phyloP scores from a whole-genome alignment of 2,113 vertebrate species.

The Rhombomys opimus region DNA sequence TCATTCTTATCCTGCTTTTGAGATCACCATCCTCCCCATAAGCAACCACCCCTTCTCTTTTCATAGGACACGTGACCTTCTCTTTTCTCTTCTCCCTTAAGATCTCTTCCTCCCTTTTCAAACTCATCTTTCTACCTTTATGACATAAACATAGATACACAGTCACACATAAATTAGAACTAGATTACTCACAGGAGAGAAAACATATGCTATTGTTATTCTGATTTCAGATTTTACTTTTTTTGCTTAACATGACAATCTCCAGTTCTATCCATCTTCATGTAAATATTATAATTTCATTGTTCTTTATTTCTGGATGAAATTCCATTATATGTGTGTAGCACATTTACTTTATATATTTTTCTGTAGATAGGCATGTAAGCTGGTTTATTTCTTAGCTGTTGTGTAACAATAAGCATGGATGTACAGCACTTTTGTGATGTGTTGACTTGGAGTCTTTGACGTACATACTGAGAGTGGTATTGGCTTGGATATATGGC shows the following conservation, averaged over 20 bases:
- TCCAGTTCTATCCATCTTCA: no score
- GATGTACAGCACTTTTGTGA: not conserved
- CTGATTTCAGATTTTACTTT: no score
- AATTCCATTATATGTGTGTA: no score
- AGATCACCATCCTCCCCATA: not conserved
- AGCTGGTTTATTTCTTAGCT: not conserved
- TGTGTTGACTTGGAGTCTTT: not conserved
- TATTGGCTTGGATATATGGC: not conserved
- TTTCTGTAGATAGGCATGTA: not conserved
- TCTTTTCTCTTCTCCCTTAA: not conserved
- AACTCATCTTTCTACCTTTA: not conserved
- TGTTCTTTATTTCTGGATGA: no score
- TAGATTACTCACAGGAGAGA: not conserved
- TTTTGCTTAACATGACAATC: no score
- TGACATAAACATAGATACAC: not conserved
- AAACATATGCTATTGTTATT: not conserved
- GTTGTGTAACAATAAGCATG: not conserved
- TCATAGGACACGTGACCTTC: not conserved
- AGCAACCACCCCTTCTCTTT: not conserved
- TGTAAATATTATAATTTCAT: not conserved
- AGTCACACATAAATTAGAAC: not conserved
- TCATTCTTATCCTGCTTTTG: not conserved
- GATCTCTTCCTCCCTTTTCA: not conserved
- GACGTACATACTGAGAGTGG: not conserved
- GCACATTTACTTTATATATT: not conserved